Conservation (phyloP, 2,113 vertebrate genomes). For the Ptilonorhynchus violaceus region DNA sequence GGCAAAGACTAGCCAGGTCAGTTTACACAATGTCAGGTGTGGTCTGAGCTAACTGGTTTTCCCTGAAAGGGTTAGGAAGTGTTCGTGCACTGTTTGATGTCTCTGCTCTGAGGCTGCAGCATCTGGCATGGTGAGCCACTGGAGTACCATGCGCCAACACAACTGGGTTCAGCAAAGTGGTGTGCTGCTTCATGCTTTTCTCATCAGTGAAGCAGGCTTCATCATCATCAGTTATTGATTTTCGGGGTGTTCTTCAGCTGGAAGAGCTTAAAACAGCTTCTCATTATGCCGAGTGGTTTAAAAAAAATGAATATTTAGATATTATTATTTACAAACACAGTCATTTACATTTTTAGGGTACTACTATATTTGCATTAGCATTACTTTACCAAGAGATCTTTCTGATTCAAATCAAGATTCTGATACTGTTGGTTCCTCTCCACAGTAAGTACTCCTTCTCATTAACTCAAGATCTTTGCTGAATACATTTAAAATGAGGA, state of each 20-base stretch:
- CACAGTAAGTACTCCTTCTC: neutral
- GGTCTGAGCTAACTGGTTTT: neutral
- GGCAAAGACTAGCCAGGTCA: neutral
- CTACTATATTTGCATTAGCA: neutral
- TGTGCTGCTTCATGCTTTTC: neutral
- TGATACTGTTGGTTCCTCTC: neutral
- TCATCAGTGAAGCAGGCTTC: neutral
- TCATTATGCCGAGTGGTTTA: neutral
- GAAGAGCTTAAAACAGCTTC: neutral
- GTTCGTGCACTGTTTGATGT: neutral
- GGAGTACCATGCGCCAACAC: neutral
- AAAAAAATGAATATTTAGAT: neutral
- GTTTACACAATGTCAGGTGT: neutral
- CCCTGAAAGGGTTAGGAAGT: neutral
- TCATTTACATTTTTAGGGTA: neutral
- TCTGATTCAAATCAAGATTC: neutral
- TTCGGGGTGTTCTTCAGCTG: neutral
- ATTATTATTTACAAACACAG: conserved; percentile 25
- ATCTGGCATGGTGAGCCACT: neutral
- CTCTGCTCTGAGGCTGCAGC: neutral
- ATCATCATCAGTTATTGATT: neutral
- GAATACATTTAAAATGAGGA: neutral
- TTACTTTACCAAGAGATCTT: neutral
- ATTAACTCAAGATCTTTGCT: neutral
- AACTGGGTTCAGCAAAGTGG: neutral